These are phyloP conservation scores for Bergia sp. DNA, from an alignment of 92 coral and sea anemone species.

Conservation along the genomic window DNA sequence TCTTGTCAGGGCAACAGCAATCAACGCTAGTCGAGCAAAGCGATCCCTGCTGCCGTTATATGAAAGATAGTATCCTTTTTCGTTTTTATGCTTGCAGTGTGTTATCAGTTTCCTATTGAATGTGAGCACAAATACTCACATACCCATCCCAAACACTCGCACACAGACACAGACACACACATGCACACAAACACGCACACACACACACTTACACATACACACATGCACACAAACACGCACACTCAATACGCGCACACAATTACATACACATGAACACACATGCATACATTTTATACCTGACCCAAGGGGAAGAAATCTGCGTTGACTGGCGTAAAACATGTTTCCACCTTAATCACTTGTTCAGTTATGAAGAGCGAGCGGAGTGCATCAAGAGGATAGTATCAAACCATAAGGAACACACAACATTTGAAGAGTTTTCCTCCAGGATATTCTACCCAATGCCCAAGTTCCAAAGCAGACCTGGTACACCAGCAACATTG, in stretches of 20 bases:
- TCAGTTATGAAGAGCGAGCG: slow-evolving; percentile 93
- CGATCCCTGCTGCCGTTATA: slow-evolving; percentile 87
- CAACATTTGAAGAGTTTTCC: slow-evolving; percentile 92
- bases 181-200: no score
- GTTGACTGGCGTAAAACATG: neutral
- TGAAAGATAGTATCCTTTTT: slow-evolving; percentile 97
- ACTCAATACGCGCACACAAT: no score
- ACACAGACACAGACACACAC: no score
- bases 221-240: no score
- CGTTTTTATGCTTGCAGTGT: neutral
- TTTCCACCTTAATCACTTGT: slow-evolving; percentile 43
- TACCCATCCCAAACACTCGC: no score
- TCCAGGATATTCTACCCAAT: slow-evolving; percentile 88
- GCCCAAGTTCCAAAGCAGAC: slow-evolving; percentile 75
- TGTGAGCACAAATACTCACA: neutral
- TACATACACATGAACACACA: no score
- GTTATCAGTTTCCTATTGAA: neutral
- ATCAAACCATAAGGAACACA: slow-evolving; percentile 79
- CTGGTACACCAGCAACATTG: slow-evolving; percentile 69
- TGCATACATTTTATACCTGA: neutral
- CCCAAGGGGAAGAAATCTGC: neutral
- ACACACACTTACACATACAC: no score
- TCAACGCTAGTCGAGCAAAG: slow-evolving; percentile 94
- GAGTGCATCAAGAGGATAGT: slow-evolving; percentile 84
- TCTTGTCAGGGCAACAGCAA: slow-evolving; percentile 94